Evolutionary conservation across 2,113 vertebrate species (phyloP).

Genomic region (Dasypus novemcinctus): DNA sequence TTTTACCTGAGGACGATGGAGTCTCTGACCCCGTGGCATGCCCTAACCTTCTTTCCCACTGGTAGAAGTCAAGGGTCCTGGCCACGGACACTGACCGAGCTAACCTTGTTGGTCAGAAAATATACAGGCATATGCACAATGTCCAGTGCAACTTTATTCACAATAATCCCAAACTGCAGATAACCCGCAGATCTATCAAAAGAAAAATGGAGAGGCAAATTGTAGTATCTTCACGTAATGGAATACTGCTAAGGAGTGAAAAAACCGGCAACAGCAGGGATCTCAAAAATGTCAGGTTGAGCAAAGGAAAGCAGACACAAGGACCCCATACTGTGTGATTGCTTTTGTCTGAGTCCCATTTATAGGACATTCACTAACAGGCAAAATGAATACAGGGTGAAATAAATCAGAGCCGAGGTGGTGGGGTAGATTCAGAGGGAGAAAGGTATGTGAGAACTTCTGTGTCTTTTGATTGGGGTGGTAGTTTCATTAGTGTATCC

Average conservation of each 20-base stretch:
- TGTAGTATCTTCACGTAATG: background rate
- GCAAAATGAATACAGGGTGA: background rate
- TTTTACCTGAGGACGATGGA: background rate
- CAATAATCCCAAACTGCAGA: background rate
- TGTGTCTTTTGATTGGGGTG: background rate
- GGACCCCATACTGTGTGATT: background rate
- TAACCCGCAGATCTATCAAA: background rate
- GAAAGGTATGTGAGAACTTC: no score
- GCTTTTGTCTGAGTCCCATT: background rate
- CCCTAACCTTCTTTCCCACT: background rate
- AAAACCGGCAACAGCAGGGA: background rate
- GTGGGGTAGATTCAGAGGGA: no score
- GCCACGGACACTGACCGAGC: background rate
- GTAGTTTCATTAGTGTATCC: accelerated
- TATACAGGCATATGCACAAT: background rate
- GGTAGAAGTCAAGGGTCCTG: background rate
- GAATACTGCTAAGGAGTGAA: no score
- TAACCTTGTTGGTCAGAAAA: background rate
- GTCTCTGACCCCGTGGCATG: background rate
- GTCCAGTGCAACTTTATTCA: background rate
- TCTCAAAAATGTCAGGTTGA: background rate
- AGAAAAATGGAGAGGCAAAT: background rate
- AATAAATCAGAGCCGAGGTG: background rate
- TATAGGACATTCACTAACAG: background rate
- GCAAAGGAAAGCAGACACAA: background rate